Evolutionary conservation across 1,140 invertebrate species (phyloP).

Genomic region (Drosophila mojavensis): DNA sequence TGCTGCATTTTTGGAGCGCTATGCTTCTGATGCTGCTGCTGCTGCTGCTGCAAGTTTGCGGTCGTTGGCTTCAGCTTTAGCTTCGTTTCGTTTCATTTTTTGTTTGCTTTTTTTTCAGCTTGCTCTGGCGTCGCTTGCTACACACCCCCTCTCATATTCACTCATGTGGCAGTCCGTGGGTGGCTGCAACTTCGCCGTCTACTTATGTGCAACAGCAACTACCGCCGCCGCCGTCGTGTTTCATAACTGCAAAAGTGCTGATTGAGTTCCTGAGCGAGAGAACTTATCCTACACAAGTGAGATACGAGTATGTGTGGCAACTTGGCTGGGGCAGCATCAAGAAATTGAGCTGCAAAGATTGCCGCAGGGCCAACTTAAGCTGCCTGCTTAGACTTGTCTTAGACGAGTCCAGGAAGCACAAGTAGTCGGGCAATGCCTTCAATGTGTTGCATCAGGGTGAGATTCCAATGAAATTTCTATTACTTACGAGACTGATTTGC

Average conservation of each 20-base stretch:
- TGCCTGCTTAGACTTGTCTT: not conserved
- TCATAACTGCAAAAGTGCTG: slow-evolving; percentile 48
- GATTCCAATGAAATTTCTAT: not conserved
- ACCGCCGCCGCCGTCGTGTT: slow-evolving; percentile 1
- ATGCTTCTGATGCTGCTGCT: slow-evolving; percentile 24
- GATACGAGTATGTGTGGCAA: slow-evolving; percentile 8
- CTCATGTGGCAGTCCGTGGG: slow-evolving; percentile 27
- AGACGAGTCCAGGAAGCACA: not conserved
- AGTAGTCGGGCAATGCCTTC: not conserved
- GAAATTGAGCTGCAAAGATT: slow-evolving; percentile 37
- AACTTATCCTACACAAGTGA: slow-evolving; percentile 28
- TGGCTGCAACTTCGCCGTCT: slow-evolving; percentile 18
- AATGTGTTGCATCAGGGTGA: not conserved
- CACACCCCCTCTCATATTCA: slow-evolving; percentile 10
- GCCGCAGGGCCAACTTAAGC: not conserved
- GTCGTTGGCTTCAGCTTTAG: slow-evolving; percentile 65
- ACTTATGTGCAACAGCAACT: slow-evolving; percentile 18
- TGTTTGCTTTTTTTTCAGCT: slow-evolving; percentile 4
- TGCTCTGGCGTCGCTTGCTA: slow-evolving; percentile 10
- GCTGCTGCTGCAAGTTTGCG: slow-evolving; percentile 71
- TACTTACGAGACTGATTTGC: too few relatives aligned
- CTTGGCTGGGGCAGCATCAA: slow-evolving; percentile 12
- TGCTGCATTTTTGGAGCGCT: slow-evolving; percentile 54
- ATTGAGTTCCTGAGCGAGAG: slow-evolving; percentile 43
- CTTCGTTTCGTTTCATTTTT: slow-evolving; percentile 38